Percentiles rank a stretch among this genome's conserved stretches.
Evolutionary conservation across 2,888 invertebrate species (phyloP).

Genomic region (Cephonodes hylas): DNA sequence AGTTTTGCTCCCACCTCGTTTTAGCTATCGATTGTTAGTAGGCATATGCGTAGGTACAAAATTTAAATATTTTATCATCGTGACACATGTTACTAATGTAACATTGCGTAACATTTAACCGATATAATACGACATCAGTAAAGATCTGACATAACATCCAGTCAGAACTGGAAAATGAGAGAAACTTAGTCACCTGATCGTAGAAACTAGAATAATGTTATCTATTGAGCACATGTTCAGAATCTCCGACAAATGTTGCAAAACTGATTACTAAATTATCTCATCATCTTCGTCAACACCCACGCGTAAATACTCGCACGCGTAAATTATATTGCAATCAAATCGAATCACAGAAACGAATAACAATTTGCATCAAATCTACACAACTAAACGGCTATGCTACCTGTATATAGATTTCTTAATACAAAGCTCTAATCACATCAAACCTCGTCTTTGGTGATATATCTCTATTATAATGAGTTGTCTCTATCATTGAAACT

Average conservation of each 20-base stretch:
- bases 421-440: no score
- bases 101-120: background rate
- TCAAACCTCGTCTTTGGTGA: no score
- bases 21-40: constrained; percentile 31
- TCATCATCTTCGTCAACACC: constrained; percentile 37
- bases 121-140: background rate
- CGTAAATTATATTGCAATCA: background rate
- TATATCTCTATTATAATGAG: no score
- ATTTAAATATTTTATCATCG: background rate
- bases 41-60: constrained; percentile 7
- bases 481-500: no score
- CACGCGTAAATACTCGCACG: constrained; percentile 13
- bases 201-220: constrained; percentile 12
- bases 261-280: constrained; percentile 40
- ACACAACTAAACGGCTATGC: no score
- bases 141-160: constrained; percentile 9
- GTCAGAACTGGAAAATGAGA: constrained; percentile 17
- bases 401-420: no score
- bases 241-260: constrained; percentile 24
- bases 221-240: background rate
- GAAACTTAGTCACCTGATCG: constrained; percentile 27
- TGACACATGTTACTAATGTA: background rate
- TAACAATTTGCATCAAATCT: no score
- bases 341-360: background rate
- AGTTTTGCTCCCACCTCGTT: constrained; percentile 41